Conservation (phyloP, 2,113 vertebrate genomes). For the Paradisaea rubra region DNA sequence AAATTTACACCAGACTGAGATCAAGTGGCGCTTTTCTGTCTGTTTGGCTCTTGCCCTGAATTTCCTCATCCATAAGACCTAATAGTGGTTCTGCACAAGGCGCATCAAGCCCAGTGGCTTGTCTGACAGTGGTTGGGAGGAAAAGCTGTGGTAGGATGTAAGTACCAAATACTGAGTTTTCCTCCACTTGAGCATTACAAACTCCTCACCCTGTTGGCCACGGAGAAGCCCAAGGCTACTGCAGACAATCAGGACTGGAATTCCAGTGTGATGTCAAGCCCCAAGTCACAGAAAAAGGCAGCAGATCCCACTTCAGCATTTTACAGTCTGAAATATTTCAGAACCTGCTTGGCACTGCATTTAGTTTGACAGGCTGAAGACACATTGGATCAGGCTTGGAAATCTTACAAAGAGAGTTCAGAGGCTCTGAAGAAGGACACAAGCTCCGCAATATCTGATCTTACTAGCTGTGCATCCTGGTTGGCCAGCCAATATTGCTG, state of each 20-base stretch:
- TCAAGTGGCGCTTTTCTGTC: not conserved
- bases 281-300: not conserved
- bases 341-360: not conserved
- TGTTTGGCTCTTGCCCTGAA: not conserved
- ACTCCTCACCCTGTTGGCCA: not conserved
- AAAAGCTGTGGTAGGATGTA: not conserved
- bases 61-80: not conserved
- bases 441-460: not conserved
- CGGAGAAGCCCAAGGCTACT: not conserved
- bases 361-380: not conserved
- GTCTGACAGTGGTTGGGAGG: not conserved
- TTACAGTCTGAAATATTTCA: not conserved
- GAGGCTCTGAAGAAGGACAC: not conserved
- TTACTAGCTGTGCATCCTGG: not conserved
- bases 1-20: not conserved
- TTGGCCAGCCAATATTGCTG: not conserved
- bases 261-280: not conserved
- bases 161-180: not conserved
- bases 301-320: not conserved
- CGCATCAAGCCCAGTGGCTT: not conserved
- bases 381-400: not conserved
- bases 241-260: not conserved
- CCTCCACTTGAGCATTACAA: not conserved
- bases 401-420: not conserved
- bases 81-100: not conserved